Conservation (phyloP, 2,113 vertebrate genomes). For the Syrrhaptes paradoxus region DNA sequence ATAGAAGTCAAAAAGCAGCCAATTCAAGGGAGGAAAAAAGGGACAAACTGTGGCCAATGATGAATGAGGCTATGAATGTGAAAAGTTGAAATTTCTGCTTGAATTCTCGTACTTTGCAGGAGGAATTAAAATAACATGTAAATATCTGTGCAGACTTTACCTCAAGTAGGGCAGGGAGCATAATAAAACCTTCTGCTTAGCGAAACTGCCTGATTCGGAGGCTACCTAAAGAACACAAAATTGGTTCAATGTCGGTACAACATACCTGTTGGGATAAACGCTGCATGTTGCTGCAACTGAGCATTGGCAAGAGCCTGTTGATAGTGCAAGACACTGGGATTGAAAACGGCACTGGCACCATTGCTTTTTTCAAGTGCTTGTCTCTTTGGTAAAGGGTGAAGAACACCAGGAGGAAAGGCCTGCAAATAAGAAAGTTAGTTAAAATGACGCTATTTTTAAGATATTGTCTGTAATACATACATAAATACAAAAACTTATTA, state of each 20-base stretch:
- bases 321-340: conserved; percentile 97
- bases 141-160: neutral
- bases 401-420: conserved; percentile 95
- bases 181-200: neutral
- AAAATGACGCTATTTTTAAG: conserved; percentile 51
- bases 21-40: neutral
- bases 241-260: neutral
- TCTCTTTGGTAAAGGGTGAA: conserved; percentile 99
- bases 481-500: conserved; percentile 66
- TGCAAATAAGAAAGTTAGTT: conserved; percentile 73
- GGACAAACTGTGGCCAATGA: neutral
- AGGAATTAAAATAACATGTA: neutral
- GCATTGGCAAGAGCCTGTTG: conserved; percentile 96
- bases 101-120: neutral
- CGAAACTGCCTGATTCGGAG: neutral
- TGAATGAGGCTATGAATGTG: neutral
- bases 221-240: neutral
- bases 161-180: neutral
- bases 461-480: neutral
- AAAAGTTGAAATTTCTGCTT: neutral
- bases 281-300: conserved; percentile 90
- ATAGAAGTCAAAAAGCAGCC: neutral
- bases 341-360: conserved; percentile 90
- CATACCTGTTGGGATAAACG: conserved; percentile 97
- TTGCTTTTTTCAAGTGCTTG: conserved; percentile 97